Evolutionary conservation across 2,113 vertebrate species (phyloP).

Genomic region (Takifugu bimaculatus): DNA sequence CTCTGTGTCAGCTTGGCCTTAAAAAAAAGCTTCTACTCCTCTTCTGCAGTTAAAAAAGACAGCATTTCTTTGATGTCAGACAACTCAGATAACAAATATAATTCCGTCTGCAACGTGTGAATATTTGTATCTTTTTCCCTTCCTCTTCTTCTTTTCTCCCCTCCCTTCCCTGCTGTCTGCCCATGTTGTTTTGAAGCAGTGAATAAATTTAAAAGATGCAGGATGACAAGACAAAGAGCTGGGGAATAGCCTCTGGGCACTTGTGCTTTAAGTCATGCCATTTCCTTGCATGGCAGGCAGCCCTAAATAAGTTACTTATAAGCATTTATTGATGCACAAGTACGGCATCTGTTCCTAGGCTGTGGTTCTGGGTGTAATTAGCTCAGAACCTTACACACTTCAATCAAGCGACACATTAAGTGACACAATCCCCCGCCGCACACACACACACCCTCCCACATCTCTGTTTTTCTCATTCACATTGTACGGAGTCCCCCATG

Average conservation of each 20-base stretch:
- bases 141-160: background rate
- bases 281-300: constrained; percentile 78
- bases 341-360: constrained; percentile 76
- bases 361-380: constrained; percentile 74
- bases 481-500: constrained; percentile 57
- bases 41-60: constrained; percentile 57
- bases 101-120: constrained; percentile 70
- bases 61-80: constrained; percentile 61
- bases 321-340: constrained; percentile 81
- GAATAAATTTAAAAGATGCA: constrained; percentile 78
- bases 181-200: constrained; percentile 74
- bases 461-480: constrained; percentile 61
- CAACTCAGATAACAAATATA: constrained; percentile 63
- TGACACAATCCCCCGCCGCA: constrained; percentile 2
- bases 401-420: constrained; percentile 33
- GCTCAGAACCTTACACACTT: constrained; percentile 72
- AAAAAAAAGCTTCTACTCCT: constrained; percentile 45
- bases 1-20: constrained; percentile 61
- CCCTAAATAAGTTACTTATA: constrained; percentile 81
- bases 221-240: constrained; percentile 79
- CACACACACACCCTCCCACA: background rate
- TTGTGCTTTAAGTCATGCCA: constrained; percentile 78
- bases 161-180: constrained; percentile 69
- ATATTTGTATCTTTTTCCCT: constrained; percentile 62
- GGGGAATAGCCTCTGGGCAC: constrained; percentile 68